A percentile compares a stretch with the other conserved stretches of the same genome.
Conservation (phyloP, 2,113 vertebrate genomes). For the Anhinga anhinga region DNA sequence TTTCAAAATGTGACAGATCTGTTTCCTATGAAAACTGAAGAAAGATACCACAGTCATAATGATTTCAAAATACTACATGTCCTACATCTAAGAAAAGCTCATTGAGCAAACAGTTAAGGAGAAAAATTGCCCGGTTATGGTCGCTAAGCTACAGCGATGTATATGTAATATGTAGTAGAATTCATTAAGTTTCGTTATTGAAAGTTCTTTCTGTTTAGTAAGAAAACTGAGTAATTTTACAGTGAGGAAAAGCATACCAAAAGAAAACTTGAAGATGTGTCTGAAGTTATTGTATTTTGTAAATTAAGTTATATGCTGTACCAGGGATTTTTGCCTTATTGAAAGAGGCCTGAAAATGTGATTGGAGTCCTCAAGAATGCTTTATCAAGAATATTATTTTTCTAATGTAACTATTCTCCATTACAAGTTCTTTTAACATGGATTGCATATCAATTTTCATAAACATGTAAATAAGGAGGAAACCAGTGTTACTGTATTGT, state of each 20-base stretch:
- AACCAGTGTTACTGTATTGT: conserved; percentile 80
- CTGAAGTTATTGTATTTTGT: conserved; percentile 80
- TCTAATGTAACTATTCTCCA: conserved; percentile 81
- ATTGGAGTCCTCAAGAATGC: conserved; percentile 79
- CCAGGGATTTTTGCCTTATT: conserved; percentile 82
- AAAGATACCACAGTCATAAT: conserved; percentile 62
- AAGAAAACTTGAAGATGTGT: conserved; percentile 81
- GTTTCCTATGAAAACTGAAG: conserved; percentile 79
- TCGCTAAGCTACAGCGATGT: conserved; percentile 66
- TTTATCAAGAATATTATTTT: conserved; percentile 86
- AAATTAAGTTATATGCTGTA: conserved; percentile 82
- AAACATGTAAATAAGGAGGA: conserved; percentile 79
- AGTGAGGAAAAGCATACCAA: conserved; percentile 76
- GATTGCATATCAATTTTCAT: conserved; percentile 80
- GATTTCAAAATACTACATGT: conserved; percentile 63
- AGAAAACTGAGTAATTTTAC: conserved; percentile 65
- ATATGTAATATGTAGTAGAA: conserved; percentile 69
- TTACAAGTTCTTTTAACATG: conserved; percentile 78
- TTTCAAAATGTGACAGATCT: conserved; percentile 74
- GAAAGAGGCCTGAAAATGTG: conserved; percentile 79
- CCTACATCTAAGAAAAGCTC: conserved; percentile 68
- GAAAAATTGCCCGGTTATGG: conserved; percentile 20
- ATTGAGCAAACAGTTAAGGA: conserved; percentile 63
- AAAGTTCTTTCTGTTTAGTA: conserved; percentile 73
- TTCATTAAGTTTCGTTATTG: conserved; percentile 69